These are phyloP conservation scores for Drosophila merina DNA, from an alignment of 2,888 invertebrate species.

Conservation along the genomic window DNA sequence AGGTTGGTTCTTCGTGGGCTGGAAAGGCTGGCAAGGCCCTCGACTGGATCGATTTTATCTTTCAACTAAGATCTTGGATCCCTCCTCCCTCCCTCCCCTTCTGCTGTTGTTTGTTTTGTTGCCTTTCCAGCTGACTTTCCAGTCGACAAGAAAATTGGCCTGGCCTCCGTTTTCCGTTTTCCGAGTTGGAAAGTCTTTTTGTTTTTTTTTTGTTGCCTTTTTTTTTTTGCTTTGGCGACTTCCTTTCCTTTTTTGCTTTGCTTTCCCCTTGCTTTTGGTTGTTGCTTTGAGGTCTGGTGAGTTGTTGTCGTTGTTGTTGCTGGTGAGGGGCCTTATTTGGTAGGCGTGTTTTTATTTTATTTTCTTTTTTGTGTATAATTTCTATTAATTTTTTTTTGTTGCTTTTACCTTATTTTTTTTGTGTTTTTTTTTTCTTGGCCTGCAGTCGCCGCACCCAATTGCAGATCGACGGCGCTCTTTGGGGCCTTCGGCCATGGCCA, in stretches of 20 bases:
- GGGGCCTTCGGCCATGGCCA: slow-evolving; percentile 18
- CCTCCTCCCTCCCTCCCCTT: background rate
- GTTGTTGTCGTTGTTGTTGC: slow-evolving; percentile 11
- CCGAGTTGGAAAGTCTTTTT: slow-evolving; percentile 37
- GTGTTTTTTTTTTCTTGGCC: slow-evolving; percentile 23
- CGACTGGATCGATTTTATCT: slow-evolving; percentile 31
- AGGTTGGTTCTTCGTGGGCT: slow-evolving; percentile 8
- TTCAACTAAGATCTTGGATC: slow-evolving; percentile 9
- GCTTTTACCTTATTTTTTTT: background rate
- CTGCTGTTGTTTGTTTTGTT: background rate
- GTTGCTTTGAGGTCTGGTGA: slow-evolving; percentile 23
- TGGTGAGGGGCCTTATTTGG: slow-evolving; percentile 66
- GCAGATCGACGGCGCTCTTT: slow-evolving; percentile 22
- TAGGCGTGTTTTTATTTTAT: slow-evolving; percentile 41
- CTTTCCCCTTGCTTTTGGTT: slow-evolving; percentile 33
- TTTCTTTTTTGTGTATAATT: slow-evolving; percentile 8
- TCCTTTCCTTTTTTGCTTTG: slow-evolving; percentile 34
- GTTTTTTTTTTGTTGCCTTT: slow-evolving; percentile 27
- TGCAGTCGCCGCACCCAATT: slow-evolving; percentile 20
- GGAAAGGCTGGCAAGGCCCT: slow-evolving; percentile 3
- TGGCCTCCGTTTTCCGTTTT: slow-evolving; percentile 31
- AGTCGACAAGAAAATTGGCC: slow-evolving; percentile 24
- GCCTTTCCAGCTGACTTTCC: slow-evolving; percentile 12
- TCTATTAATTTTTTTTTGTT: slow-evolving; percentile 27
- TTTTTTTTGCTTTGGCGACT: slow-evolving; percentile 17